Evolutionary conservation across 2,888 invertebrate genomes (phyloP).

Genomic region (Caenorhabditis plicata): DNA sequence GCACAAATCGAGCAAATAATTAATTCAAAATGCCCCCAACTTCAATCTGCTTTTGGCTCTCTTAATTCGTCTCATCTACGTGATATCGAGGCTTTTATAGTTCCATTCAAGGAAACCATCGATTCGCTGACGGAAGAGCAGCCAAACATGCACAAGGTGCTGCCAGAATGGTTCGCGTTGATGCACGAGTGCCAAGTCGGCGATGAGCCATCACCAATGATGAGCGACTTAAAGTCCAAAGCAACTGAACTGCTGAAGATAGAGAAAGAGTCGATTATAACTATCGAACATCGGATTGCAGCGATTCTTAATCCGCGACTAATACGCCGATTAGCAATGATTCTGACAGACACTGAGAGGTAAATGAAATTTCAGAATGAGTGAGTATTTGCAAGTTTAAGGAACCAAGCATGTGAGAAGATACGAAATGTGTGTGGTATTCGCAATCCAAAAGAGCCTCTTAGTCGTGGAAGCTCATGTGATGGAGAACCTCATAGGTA

Average conservation of each 20-base stretch:
- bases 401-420: slow-evolving; percentile 34
- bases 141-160: slow-evolving; percentile 40
- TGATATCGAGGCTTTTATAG: slow-evolving; percentile 54
- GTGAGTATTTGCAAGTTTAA: too few relatives aligned
- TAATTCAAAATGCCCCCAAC: slow-evolving; percentile 5
- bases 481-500: slow-evolving; percentile 40
- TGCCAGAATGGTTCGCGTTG: slow-evolving; percentile 44
- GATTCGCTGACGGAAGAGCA: slow-evolving; percentile 31
- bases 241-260: slow-evolving; percentile 16
- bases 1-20: slow-evolving; percentile 19
- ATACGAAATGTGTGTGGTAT: slow-evolving; percentile 38
- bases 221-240: slow-evolving; percentile 28
- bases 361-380: too few relatives aligned
- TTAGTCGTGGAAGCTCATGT: slow-evolving; percentile 38
- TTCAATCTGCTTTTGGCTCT: slow-evolving; percentile 19
- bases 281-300: slow-evolving; percentile 56
- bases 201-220: slow-evolving; percentile 32
- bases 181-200: slow-evolving; percentile 41
- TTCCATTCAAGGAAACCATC: slow-evolving; percentile 56
- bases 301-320: slow-evolving; percentile 55
- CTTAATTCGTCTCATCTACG: slow-evolving; percentile 18
- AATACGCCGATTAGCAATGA: slow-evolving; percentile 31
- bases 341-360: slow-evolving; percentile 50
- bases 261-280: slow-evolving; percentile 30
- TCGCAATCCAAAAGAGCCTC: slow-evolving; percentile 31